Evolutionary conservation across 2,113 vertebrate genomes (phyloP), one percentile per base, ranked within the genome.

Genomic region (Alouatta palliata): DNA sequence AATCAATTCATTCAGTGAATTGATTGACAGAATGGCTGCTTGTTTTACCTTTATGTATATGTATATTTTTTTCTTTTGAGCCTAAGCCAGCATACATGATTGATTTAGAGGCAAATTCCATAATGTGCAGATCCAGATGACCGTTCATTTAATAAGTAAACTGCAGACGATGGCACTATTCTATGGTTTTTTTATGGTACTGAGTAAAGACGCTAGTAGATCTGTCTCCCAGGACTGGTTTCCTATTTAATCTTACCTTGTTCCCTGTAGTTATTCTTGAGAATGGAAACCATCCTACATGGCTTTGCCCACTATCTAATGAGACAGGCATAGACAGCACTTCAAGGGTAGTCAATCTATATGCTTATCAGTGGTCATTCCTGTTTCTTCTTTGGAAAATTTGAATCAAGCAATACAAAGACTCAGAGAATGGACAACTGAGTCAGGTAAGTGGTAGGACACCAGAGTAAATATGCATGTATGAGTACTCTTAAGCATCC

Each of bases 91-190:
- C 5, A 0, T 56, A 52, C 8, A 8, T 84, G 32, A 80, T 37
- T 35, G 3, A 84, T 87, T 77, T 91, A 87, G 37, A 77, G 45
- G n/a, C 58, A 43, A 82, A 90, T 93, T 91, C 96, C 7, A 68
- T 77, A 77, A 68, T 43, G 21, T 79, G 40, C 23, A 80, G 54
- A 89, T 83, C 49, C n/a, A 84, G 64, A 66, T 71, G 8, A 37
- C 32, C 77, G 54, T 75, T 96, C 27, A 86, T 49, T 92, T 5
- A 32, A 76, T 56, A 40, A 7, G 47, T 30, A 16, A 94, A 76
- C 68, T n/a, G 2, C 1, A 64, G 43, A 27, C n/a, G 23, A 1
- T 73, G 58, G 19, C 32, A 82, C 47, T 47, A 35, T 8, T 35
- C 21, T 54, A 5, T 85, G 37, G 43, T 25, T 76, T 68, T 49